Percentiles rank a stretch among this genome's conserved stretches.
These are phyloP conservation scores for Danio choprae DNA, from an alignment of 2,797 vertebrate genomes.

Conservation along the genomic window DNA sequence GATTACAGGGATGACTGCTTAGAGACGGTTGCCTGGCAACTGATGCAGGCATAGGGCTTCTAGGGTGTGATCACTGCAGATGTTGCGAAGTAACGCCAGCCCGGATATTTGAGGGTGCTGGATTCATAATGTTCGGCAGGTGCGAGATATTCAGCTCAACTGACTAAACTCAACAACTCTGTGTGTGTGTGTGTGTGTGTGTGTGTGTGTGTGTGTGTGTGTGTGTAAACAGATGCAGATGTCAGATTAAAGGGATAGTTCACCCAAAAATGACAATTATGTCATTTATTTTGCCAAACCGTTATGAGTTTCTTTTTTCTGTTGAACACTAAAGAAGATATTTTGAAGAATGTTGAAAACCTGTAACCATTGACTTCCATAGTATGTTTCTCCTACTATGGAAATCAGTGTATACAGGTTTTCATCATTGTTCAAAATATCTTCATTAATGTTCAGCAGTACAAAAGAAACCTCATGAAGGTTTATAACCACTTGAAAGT, in stretches of 20 bases:
- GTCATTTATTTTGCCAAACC: too few species aligned
- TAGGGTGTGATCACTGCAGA: slow-evolving; percentile 39
- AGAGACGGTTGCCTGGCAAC: slow-evolving; percentile 43
- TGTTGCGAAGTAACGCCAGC: slow-evolving; percentile 38
- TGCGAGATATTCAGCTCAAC: neutral
- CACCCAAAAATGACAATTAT: neutral
- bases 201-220: neutral
- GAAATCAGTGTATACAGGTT: too few species aligned
- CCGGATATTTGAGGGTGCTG: slow-evolving; percentile 9
- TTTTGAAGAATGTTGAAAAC: too few species aligned
- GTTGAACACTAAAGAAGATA: too few species aligned
- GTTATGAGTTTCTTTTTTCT: too few species aligned
- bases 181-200: neutral
- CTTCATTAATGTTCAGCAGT: too few species aligned
- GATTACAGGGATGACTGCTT: slow-evolving; percentile 11
- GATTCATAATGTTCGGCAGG: neutral
- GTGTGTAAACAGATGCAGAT: neutral
- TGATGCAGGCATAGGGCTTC: slow-evolving; percentile 27
- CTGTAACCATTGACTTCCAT: too few species aligned
- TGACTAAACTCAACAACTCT: neutral
- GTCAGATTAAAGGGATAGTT: neutral
- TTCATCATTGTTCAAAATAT: too few species aligned
- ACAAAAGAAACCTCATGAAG: too few species aligned
- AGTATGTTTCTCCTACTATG: too few species aligned
- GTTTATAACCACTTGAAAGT: too few species aligned